Percentiles rank a stretch among this genome's conserved stretches.
phyloP scores from a whole-genome alignment of 2,888 invertebrate species.

The Drosophila tanythrix region DNA sequence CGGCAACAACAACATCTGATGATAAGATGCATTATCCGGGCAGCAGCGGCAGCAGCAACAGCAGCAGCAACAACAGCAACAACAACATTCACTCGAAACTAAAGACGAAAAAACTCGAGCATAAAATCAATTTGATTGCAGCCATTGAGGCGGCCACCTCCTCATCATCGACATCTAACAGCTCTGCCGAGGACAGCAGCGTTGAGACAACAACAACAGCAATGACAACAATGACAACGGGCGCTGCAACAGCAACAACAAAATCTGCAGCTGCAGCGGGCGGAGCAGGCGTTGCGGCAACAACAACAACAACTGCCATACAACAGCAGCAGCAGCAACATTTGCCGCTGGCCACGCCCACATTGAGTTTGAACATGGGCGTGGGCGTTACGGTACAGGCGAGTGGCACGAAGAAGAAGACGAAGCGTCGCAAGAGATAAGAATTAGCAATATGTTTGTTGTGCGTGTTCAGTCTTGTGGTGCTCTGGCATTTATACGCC shows the following conservation, averaged over 20 bases:
- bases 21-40: constrained; percentile 52
- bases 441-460: constrained; percentile 85
- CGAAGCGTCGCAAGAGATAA: constrained; percentile 85
- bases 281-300: not conserved
- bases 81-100: constrained; percentile 61
- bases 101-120: constrained; percentile 82
- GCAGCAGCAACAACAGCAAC: constrained; percentile 12
- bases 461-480: constrained; percentile 84
- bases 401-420: constrained; percentile 84
- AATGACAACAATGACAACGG: not conserved
- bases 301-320: constrained; percentile 1
- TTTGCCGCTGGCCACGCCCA: constrained; percentile 10
- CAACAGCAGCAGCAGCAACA: constrained; percentile 18
- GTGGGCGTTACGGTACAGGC: constrained; percentile 56
- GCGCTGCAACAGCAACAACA: not conserved
- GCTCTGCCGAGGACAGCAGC: constrained; percentile 82
- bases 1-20: constrained; percentile 74
- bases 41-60: constrained; percentile 57
- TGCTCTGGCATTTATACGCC: constrained; percentile 83
- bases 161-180: constrained; percentile 78
- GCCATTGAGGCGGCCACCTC: constrained; percentile 83
- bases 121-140: constrained; percentile 82
- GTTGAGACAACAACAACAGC: constrained; percentile 57
- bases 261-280: constrained; percentile 1
- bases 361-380: constrained; percentile 27